A percentile compares a stretch with the other conserved stretches of the same genome.
phyloP scores from a whole-genome alignment of 2,797 vertebrate species.

The Pantherophis vulpinus region DNA sequence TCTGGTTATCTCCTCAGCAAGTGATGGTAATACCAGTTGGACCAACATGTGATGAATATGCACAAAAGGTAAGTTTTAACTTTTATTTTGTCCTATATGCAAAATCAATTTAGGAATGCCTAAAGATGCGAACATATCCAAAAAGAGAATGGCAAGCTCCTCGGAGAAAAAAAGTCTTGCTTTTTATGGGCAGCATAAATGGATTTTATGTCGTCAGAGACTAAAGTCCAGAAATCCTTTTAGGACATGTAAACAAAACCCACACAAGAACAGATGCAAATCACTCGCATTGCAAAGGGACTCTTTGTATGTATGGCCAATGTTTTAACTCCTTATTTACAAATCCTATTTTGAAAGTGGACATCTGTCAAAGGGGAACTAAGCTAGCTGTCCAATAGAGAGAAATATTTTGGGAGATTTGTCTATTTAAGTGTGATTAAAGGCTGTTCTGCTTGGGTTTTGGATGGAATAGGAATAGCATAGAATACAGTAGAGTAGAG shows the following conservation, averaged over 20 bases:
- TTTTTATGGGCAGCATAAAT: neutral
- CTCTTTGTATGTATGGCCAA: neutral
- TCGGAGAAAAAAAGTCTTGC: no score
- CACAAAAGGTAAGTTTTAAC: constrained; percentile 79
- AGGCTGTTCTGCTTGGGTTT: neutral
- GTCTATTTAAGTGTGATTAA: neutral
- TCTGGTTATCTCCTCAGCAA: constrained; percentile 95
- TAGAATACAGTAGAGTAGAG: no score
- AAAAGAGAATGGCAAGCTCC: neutral
- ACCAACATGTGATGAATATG: constrained; percentile 91
- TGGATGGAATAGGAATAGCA: neutral
- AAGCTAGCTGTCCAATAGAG: neutral
- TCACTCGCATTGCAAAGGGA: neutral
- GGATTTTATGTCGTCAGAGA: neutral
- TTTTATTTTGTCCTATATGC: neutral
- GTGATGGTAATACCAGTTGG: constrained; percentile 96
- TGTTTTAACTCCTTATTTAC: neutral
- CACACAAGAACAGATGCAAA: neutral
- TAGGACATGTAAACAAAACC: neutral
- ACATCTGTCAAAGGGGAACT: neutral
- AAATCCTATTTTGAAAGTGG: neutral
- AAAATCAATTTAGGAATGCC: neutral
- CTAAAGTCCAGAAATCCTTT: neutral
- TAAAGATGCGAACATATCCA: neutral
- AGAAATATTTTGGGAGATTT: neutral